Evolutionary conservation across 92 coral and sea anemone genomes (phyloP).

Genomic region (Zoanthus gigantus): DNA sequence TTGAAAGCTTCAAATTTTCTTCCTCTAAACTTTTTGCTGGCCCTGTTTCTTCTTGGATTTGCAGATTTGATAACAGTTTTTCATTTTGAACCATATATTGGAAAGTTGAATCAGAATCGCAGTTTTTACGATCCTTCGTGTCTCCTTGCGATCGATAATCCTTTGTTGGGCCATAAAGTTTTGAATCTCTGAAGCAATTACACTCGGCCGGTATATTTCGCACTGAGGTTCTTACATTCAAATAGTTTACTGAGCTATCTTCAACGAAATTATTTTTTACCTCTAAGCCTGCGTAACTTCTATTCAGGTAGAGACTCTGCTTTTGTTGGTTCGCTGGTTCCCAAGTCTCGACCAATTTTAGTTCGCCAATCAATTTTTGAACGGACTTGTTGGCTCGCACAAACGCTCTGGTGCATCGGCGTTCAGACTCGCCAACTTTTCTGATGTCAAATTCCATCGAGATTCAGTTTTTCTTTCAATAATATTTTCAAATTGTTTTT

Average conservation of each 20-base stretch:
- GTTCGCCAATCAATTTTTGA: slow-evolving; percentile 25
- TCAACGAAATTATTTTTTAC: background rate
- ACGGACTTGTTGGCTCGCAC: slow-evolving; percentile 29
- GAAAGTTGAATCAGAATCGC: background rate
- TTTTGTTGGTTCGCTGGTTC: slow-evolving; percentile 3
- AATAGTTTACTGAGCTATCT: background rate
- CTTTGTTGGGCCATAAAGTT: background rate
- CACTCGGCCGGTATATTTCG: background rate
- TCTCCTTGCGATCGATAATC: background rate
- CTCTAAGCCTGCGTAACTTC: background rate
- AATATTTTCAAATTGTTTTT: background rate
- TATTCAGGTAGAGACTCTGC: background rate
- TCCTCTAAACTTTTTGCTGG: background rate
- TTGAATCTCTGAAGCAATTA: background rate
- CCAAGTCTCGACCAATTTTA: slow-evolving; percentile 16
- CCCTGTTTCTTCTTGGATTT: background rate
- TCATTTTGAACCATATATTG: slow-evolving; percentile 17
- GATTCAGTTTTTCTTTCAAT: background rate
- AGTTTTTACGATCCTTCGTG: background rate
- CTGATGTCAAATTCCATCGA: slow-evolving; percentile 13
- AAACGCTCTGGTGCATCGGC: slow-evolving; percentile 28
- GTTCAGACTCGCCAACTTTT: slow-evolving; percentile 24
- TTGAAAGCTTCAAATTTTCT: slow-evolving; percentile 2
- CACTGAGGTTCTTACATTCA: background rate
- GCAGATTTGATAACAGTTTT: slow-evolving; percentile 15